Evolutionary conservation across 2,797 vertebrate species (phyloP).

Genomic region (Sebastes hopkinsi): DNA sequence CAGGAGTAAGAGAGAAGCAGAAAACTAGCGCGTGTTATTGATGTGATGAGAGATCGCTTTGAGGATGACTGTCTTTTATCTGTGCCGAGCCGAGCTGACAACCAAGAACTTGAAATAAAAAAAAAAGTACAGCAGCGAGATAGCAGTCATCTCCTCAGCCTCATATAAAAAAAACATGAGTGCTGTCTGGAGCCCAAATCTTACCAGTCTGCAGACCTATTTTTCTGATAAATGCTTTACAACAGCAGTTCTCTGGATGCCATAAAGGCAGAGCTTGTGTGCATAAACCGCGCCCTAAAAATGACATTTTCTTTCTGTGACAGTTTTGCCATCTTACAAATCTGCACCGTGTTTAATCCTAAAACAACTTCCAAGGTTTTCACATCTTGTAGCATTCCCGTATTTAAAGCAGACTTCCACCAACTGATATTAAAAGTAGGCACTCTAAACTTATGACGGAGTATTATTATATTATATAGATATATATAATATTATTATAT

Average conservation of each 20-base stretch:
- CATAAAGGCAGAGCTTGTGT: neutral
- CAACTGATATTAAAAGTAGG: neutral
- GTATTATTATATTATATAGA: no score
- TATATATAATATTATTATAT: no score
- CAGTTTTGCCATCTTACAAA: slow-evolving; percentile 34
- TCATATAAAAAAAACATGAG: slow-evolving; percentile 68
- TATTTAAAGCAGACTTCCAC: neutral
- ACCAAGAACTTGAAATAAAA: slow-evolving; percentile 59
- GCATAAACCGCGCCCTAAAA: slow-evolving; percentile 22
- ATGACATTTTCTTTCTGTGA: slow-evolving; percentile 21
- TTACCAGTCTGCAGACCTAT: slow-evolving; percentile 42
- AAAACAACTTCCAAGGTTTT: slow-evolving; percentile 4
- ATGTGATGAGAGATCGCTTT: slow-evolving; percentile 71
- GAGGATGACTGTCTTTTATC: slow-evolving; percentile 77
- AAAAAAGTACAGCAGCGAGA: slow-evolving; percentile 52
- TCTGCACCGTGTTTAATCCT: neutral
- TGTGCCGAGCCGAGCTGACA: slow-evolving; percentile 61
- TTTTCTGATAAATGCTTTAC: slow-evolving; percentile 58
- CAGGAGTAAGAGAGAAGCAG: slow-evolving; percentile 41
- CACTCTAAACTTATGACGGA: neutral
- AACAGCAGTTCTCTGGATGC: slow-evolving; percentile 20
- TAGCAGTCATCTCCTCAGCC: slow-evolving; percentile 55
- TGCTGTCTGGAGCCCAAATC: slow-evolving; percentile 36
- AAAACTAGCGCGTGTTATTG: slow-evolving; percentile 63
- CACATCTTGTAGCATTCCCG: neutral